Evolutionary conservation across 2,797 vertebrate species (phyloP).

Genomic region (Silurus lanzhouensis): DNA sequence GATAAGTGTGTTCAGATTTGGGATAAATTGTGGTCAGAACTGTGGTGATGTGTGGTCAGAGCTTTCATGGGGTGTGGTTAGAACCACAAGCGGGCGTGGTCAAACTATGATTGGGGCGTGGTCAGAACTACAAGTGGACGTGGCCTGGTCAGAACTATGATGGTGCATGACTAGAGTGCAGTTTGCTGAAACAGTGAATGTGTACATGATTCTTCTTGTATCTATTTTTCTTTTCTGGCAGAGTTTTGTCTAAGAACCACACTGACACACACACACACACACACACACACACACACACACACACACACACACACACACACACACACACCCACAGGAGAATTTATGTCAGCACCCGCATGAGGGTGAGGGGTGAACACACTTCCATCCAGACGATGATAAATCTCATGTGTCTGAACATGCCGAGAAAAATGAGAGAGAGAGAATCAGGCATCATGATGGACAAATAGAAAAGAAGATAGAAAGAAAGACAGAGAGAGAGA

Average conservation of each 20-base stretch:
- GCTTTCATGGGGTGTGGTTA: too few relatives aligned
- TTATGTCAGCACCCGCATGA: neutral
- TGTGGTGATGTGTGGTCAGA: too few relatives aligned
- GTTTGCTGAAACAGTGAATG: too few relatives aligned
- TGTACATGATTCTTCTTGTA: neutral
- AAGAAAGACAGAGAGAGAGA: neutral
- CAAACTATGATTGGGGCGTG: too few relatives aligned
- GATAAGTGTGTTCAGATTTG: too few relatives aligned
- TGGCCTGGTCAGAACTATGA: neutral
- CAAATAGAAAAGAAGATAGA: neutral
- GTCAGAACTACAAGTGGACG: too few relatives aligned
- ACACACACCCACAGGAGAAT: neutral
- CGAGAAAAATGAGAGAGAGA: neutral
- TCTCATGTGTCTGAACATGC: constrained; percentile 14
- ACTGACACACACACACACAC: constrained; percentile 6
- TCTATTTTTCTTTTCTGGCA: neutral
- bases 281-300: constrained; percentile 15
- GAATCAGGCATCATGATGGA: neutral
- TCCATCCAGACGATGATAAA: constrained; percentile 18
- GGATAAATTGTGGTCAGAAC: too few relatives aligned
- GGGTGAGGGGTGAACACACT: neutral
- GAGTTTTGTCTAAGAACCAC: neutral
- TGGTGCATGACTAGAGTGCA: too few relatives aligned
- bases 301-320: neutral
- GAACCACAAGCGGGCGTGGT: too few relatives aligned